Evolutionary conservation across 2,113 vertebrate species (phyloP), one percentile per base, ranked within the genome.

Genomic region (Dromaius novaehollandiae): DNA sequence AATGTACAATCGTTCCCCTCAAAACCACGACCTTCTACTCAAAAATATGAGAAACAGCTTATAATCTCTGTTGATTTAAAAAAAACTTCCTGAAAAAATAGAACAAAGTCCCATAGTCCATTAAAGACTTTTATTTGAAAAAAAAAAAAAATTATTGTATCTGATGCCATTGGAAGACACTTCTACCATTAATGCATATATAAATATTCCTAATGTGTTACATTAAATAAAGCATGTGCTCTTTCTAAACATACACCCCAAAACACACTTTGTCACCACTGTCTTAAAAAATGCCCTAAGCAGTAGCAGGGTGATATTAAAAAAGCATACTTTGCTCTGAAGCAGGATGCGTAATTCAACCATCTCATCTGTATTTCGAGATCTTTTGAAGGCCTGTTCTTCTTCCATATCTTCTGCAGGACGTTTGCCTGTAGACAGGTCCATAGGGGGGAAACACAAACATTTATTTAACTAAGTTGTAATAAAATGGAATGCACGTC

Each of bases 321-420:
- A 0, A 58, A 50, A 38, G 1, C 92, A 1, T 98, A 99, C 99
- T 98, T 99, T 99, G 98, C 99, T 99, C 97, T 99, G 99, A 98
- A 99, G 99, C 98, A 99, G 98, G 97, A 99, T 99, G 64, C 99
- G 99, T 20, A 99, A 96, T 98, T 99, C 99, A 95, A 99, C 99
- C 99, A 99, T 99, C 96, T 99, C 99, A 89, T 99, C 99, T 0
- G 99, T 99, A 95, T 99, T 99, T 84, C 99, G 98, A 95, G 99
- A 99, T 96, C 99, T 99, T 97, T 99, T 99, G 98, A 99, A 99
- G 61, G 99, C 99, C 97, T 99, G 99, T 30, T 99, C 99, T 90
- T 99, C 99, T 91, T 99, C 99, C 98, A 98, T 98, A 97, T 99
- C 99, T 98, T 99, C 99, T 85, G 99, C 99, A 87, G 99, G 99